A percentile compares a stretch with the other conserved stretches of the same genome.
Conservation (phyloP, 2,113 vertebrate species). For the Electrona antarctica region DNA sequence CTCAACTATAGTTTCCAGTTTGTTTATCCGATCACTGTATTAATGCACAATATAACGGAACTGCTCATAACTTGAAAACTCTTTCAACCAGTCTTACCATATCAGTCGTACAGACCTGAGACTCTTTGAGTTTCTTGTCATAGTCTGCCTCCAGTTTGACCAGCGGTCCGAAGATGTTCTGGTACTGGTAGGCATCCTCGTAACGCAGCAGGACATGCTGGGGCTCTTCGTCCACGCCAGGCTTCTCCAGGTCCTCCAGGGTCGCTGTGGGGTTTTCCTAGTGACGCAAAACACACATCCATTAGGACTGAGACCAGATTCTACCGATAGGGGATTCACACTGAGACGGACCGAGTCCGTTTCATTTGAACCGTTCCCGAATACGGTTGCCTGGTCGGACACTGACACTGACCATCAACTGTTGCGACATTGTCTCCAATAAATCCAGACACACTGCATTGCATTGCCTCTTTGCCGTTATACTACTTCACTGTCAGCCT, state of each 20-base stretch:
- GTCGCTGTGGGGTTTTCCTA: conserved; percentile 97
- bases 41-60: too few species aligned
- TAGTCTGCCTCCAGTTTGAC: conserved; percentile 99
- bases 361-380: too few species aligned
- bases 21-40: too few species aligned
- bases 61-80: too few species aligned
- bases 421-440: background rate
- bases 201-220: conserved; percentile 97
- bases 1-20: too few species aligned
- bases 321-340: background rate
- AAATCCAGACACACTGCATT: too few species aligned
- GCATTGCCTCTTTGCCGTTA: too few species aligned
- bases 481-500: too few species aligned
- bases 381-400: too few species aligned
- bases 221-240: conserved; percentile 95
- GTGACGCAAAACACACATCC: background rate
- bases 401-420: too few species aligned
- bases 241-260: conserved; percentile 96
- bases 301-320: background rate
- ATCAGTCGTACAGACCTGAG: conserved; percentile 82
- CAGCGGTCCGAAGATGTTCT: conserved; percentile 97
- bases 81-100: too few species aligned
- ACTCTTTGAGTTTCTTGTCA: conserved; percentile 99
- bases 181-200: conserved; percentile 98
- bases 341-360: too few species aligned